Conservation (phyloP, 2,888 invertebrate species). For the Abrostola tripartita region DNA sequence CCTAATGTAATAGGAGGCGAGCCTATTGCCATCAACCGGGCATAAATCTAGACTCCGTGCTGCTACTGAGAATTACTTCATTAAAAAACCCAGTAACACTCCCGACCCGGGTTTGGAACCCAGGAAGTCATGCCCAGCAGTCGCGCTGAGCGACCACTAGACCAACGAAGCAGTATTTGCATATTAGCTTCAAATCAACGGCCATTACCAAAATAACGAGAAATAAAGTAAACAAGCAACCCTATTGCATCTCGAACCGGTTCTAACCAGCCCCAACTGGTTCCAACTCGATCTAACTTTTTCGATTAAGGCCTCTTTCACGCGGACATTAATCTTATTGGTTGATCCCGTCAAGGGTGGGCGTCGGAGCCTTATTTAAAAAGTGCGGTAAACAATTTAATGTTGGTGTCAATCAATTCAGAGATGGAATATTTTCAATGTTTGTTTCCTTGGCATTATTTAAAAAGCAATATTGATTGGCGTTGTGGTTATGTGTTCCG, state of each 20-base stretch:
- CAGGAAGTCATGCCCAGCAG: too few relatives aligned
- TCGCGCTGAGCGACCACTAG: too few relatives aligned
- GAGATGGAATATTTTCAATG: too few relatives aligned
- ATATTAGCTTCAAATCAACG: not conserved
- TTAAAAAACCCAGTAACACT: too few relatives aligned
- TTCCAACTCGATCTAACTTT: slow-evolving; percentile 67
- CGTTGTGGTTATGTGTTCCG: too few relatives aligned
- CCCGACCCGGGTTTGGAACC: too few relatives aligned
- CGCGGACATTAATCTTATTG: slow-evolving; percentile 53
- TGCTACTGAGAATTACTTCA: too few relatives aligned
- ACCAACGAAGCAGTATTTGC: too few relatives aligned
- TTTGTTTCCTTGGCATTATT: not conserved
- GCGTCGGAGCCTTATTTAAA: slow-evolving; percentile 26
- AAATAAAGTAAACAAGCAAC: slow-evolving; percentile 27
- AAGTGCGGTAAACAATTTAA: slow-evolving; percentile 13
- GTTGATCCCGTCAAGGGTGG: slow-evolving; percentile 8
- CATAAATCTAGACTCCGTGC: too few relatives aligned
- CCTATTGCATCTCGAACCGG: slow-evolving; percentile 11
- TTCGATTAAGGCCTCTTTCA: slow-evolving; percentile 62
- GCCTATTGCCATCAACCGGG: too few relatives aligned
- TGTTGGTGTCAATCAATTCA: not conserved
- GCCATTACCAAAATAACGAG: not conserved
- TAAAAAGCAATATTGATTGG: not conserved
- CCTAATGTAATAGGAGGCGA: too few relatives aligned
- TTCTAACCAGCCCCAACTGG: slow-evolving; percentile 36